Conservation (phyloP, 2,888 invertebrate species). For the Ennomos quercinarius region DNA sequence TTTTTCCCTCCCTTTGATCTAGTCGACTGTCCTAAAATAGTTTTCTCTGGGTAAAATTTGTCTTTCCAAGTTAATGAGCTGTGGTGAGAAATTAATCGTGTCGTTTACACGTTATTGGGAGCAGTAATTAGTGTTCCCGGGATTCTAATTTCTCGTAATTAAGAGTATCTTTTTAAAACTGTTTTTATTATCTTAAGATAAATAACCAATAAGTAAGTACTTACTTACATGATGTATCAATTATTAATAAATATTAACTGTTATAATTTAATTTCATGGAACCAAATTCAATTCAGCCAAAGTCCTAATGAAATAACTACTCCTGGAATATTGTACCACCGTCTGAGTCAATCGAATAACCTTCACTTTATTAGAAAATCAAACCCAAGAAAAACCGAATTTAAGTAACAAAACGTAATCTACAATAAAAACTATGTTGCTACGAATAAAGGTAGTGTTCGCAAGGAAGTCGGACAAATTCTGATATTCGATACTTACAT, state of each 20-base stretch:
- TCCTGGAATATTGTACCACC: too few species aligned
- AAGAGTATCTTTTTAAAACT: slow-evolving; percentile 20
- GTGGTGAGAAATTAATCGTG: slow-evolving; percentile 54
- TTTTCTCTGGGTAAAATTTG: slow-evolving; percentile 47
- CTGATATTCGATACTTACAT: slow-evolving; percentile 59
- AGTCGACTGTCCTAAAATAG: slow-evolving; percentile 42
- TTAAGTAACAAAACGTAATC: too few species aligned
- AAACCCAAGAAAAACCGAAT: too few species aligned
- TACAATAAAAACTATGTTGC: not conserved
- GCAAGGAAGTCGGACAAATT: slow-evolving; percentile 53
- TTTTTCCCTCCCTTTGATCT: slow-evolving; percentile 1
- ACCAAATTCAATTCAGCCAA: too few species aligned
- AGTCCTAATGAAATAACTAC: too few species aligned
- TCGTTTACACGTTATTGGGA: slow-evolving; percentile 54
- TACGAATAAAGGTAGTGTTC: slow-evolving; percentile 5
- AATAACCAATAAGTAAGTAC: too few species aligned
- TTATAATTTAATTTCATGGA: too few species aligned
- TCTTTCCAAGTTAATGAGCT: slow-evolving; percentile 59
- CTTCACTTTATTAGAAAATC: too few species aligned
- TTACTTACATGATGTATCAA: too few species aligned
- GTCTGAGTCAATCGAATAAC: too few species aligned
- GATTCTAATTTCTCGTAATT: slow-evolving; percentile 6
- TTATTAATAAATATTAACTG: too few species aligned
- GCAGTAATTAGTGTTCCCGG: slow-evolving; percentile 44
- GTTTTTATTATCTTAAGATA: not conserved